Evolutionary conservation across 2,113 vertebrate genomes (phyloP).

Genomic region (Cnemophilus loriae): DNA sequence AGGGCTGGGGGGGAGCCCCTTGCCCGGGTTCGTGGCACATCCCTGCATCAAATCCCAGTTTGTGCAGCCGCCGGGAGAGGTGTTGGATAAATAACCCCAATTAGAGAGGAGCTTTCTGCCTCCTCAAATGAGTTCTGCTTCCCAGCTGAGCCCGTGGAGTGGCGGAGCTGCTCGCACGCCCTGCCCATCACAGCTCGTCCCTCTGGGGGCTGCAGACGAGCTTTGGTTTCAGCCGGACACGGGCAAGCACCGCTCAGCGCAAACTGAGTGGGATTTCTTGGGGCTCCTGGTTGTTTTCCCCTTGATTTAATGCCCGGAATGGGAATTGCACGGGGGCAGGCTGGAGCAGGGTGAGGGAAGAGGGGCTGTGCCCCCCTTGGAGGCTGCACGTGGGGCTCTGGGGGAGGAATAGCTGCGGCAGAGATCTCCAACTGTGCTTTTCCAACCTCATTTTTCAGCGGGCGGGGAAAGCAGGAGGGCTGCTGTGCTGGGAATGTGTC

Average conservation of each 20-base stretch:
- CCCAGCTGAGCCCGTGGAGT: neutral
- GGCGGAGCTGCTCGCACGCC: neutral
- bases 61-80: rapidly evolving
- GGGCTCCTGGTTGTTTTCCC: neutral
- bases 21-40: rapidly evolving
- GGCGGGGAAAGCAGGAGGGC: neutral
- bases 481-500: neutral
- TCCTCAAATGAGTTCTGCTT: neutral
- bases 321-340: neutral
- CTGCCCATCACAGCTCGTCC: neutral
- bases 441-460: neutral
- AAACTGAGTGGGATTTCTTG: neutral
- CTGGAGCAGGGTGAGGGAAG: neutral
- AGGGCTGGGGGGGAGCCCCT: neutral
- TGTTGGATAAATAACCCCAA: neutral
- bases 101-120: neutral
- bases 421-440: neutral
- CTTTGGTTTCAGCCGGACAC: neutral
- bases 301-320: neutral
- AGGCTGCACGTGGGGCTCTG: neutral
- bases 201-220: neutral
- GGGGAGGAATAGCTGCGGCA: neutral
- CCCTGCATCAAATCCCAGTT: rapidly evolving
- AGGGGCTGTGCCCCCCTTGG: neutral
- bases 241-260: neutral